Evolutionary conservation across 2,888 invertebrate species (phyloP), one percentile per base, ranked within the genome.

Genomic region (Agrochola lychnidis): DNA sequence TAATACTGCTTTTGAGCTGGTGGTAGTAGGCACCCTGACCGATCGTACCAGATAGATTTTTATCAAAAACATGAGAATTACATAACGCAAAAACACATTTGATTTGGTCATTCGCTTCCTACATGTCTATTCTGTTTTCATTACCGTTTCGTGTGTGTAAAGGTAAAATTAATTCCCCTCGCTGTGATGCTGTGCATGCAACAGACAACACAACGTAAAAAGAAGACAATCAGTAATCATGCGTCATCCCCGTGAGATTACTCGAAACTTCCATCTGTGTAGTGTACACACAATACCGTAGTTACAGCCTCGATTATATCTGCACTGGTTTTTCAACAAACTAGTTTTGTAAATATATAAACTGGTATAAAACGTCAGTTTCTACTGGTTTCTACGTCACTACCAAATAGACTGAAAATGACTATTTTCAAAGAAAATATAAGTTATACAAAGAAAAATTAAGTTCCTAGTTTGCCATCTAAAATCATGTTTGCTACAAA

Each of bases 191-290:
- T 70, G 74, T 70, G 72, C 81, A 70, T 73, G 75, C 64, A 67
- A 72, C 79, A 83, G 80, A 87, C 84, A 85, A 82, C 74, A 81
- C 83, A 87, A 81, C 84, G 87, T 88, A 84, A 78, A 84, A 87
- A 82, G 85, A 78, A 87, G 83, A 88, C 88, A 88, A 86, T 87
- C 89, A 81, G 89, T 82, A 83, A 88, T 87, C 84, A 84, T 82
- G 85, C 83, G 85, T 88, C 85, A 86, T 77, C 79, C 88, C 89
- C 87, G 82, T 78, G 88, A 86, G 88, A 87, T 88, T 87, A 84
- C 85, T 78, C 67, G 74, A 77, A 84, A 82, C 87, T 79, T 77
- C 79, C 82, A 85, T 77, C 79, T 74, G 71, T 53, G 71, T 81
- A 78, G 71, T 78, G 63, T 59, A 66, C 76, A 74, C 76, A 83